phyloP scores from a whole-genome alignment of 2,113 vertebrate genomes.

The Gallinago undulata region DNA sequence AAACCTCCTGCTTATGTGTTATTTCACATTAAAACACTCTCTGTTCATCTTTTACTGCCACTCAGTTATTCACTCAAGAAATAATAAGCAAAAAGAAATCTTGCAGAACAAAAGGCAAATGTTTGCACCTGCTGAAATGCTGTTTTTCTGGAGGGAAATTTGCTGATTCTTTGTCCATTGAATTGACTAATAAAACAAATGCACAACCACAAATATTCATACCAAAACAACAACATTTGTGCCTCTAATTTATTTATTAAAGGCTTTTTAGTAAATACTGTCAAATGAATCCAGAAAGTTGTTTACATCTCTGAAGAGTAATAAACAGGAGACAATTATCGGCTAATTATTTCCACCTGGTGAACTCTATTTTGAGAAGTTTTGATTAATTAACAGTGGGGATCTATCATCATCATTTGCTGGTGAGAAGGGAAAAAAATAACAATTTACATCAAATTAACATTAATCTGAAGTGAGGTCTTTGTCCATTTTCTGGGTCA shows the following conservation, averaged over 20 bases:
- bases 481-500: slow-evolving; percentile 74
- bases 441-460: slow-evolving; percentile 66
- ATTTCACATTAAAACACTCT: neutral
- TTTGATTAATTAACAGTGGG: slow-evolving; percentile 77
- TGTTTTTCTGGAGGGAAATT: slow-evolving; percentile 20
- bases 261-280: slow-evolving; percentile 53
- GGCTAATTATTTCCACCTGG: slow-evolving; percentile 79
- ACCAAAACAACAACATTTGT: slow-evolving; percentile 4
- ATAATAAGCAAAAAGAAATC: neutral
- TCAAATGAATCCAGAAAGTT: slow-evolving; percentile 47
- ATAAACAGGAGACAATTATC: slow-evolving; percentile 77
- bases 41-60: neutral
- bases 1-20: neutral
- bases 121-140: neutral
- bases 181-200: slow-evolving; percentile 24
- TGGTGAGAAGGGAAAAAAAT: slow-evolving; percentile 43
- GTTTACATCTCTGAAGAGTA: slow-evolving; percentile 73
- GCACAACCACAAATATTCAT: slow-evolving; percentile 26
- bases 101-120: slow-evolving; percentile 19
- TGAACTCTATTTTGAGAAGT: slow-evolving; percentile 72
- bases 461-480: slow-evolving; percentile 51
- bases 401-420: slow-evolving; percentile 68
- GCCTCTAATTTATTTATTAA: slow-evolving; percentile 63
- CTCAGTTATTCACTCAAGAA: neutral
- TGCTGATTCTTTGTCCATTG: neutral